These are phyloP conservation scores for Euthynnus affinis DNA, from an alignment of 2,797 vertebrate species.

Conservation along the genomic window DNA sequence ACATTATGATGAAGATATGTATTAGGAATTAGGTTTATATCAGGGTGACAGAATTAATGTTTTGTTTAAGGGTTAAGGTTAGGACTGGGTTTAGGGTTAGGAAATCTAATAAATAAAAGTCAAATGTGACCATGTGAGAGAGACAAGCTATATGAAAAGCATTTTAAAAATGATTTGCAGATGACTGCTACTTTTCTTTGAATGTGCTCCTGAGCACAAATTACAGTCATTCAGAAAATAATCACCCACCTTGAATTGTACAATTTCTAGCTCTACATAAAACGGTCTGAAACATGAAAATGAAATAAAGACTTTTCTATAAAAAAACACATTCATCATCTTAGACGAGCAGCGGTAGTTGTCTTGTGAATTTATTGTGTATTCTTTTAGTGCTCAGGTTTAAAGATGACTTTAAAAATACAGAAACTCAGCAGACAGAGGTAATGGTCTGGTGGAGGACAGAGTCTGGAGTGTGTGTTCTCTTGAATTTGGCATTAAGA, in stretches of 20 bases:
- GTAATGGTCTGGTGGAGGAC: no score
- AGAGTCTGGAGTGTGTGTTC: neutral
- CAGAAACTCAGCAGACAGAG: neutral
- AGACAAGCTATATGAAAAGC: neutral
- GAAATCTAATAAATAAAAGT: neutral
- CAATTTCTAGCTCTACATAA: neutral
- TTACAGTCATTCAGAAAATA: constrained; percentile 15
- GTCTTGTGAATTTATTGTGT: neutral
- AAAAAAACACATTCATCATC: neutral
- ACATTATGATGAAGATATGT: no score
- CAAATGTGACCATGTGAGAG: neutral
- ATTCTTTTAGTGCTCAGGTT: neutral
- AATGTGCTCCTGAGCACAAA: constrained; percentile 7
- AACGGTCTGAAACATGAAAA: neutral
- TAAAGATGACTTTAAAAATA: neutral
- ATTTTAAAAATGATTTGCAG: neutral
- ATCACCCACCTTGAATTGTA: neutral
- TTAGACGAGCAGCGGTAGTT: neutral
- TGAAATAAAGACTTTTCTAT: neutral
- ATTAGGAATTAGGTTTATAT: neutral
- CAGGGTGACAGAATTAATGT: neutral
- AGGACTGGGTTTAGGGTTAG: no score
- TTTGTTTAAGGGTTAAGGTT: neutral
- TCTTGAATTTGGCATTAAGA: neutral
- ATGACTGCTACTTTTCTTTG: neutral